A percentile compares a stretch with the other conserved stretches of the same genome.
phyloP scores from a whole-genome alignment of 2,797 vertebrate genomes.

The Taeniopygia guttata region DNA sequence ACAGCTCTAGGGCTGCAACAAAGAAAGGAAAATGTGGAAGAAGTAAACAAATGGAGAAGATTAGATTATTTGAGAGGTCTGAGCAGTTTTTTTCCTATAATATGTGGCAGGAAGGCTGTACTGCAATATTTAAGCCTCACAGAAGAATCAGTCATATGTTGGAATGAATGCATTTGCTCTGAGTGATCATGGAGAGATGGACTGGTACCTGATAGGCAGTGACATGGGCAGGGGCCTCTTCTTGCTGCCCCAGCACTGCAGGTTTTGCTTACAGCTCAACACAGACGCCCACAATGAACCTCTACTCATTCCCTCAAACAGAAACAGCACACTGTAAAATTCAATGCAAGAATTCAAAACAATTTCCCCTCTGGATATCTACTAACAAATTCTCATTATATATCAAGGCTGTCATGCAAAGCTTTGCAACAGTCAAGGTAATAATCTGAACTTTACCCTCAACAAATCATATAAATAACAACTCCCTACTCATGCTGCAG shows the following conservation, averaged over 20 bases:
- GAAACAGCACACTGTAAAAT: not conserved
- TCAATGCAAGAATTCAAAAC: not conserved
- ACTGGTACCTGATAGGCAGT: not conserved
- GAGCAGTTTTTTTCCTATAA: not conserved
- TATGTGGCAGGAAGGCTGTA: not conserved
- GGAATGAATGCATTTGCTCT: not conserved
- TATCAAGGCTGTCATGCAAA: conserved; percentile 13
- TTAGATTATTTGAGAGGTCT: not conserved
- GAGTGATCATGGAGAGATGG: not conserved
- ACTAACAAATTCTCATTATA: conserved; percentile 16
- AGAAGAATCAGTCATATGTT: not conserved
- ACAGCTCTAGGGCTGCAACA: not conserved
- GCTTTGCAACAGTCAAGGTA: not conserved
- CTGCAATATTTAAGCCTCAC: not conserved
- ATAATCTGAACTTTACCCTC: conserved; percentile 35
- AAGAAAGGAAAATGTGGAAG: not conserved
- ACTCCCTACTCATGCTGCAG: not conserved
- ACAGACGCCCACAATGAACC: not conserved
- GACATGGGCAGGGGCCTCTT: fast-evolving
- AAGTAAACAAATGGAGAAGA: not conserved
- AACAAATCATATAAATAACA: conserved; percentile 12
- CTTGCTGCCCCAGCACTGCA: not conserved
- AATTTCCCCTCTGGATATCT: not conserved
- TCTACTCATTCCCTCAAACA: not conserved
- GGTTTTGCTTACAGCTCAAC: not conserved